Evolutionary conservation across 2,797 vertebrate genomes (phyloP).

Genomic region (Lagodon rhomboides): DNA sequence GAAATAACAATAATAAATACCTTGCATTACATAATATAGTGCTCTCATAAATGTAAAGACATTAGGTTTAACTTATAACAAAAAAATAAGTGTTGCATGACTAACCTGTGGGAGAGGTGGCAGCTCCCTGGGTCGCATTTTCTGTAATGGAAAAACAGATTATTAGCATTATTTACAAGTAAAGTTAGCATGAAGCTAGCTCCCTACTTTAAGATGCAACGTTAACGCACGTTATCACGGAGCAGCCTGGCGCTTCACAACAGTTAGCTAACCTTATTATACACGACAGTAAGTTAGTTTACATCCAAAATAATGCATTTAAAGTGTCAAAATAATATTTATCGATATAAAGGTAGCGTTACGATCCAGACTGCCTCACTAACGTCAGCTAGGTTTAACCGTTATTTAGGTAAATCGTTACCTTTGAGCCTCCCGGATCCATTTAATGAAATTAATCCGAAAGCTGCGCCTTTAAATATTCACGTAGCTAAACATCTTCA

Average conservation of each 20-base stretch:
- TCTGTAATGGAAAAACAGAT: conserved; percentile 24
- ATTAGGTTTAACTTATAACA: fast-evolving
- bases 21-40: too few relatives aligned
- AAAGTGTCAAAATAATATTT: neutral
- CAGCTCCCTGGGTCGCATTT: conserved; percentile 75
- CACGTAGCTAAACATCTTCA: neutral
- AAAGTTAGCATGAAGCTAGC: neutral
- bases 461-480: neutral
- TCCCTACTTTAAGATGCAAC: neutral
- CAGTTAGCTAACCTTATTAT: neutral
- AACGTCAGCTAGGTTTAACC: neutral
- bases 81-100: neutral
- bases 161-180: neutral
- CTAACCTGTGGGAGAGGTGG: conserved; percentile 80
- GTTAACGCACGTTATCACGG: neutral
- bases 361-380: too few relatives aligned
- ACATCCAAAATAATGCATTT: too few relatives aligned
- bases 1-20: too few relatives aligned
- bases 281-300: neutral
- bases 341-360: neutral
- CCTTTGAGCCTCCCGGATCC: conserved; percentile 58
- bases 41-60: neutral
- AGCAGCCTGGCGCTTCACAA: neutral
- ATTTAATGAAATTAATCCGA: conserved; percentile 6
- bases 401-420: conserved; percentile 30